phyloP scores from a whole-genome alignment of 2,113 vertebrate species.

The Benitochromis conjunctus region DNA sequence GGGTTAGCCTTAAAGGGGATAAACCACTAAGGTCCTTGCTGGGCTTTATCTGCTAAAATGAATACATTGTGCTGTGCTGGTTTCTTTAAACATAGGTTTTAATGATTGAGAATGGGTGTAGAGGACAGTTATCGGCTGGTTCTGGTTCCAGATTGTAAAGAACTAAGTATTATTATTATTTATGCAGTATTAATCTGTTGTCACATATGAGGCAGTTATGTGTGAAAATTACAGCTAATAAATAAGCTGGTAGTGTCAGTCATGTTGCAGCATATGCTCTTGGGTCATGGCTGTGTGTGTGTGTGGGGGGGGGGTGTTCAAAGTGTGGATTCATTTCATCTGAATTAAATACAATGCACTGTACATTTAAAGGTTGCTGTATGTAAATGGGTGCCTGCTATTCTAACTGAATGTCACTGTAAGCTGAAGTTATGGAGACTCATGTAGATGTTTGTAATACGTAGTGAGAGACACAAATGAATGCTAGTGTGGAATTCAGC shows the following conservation, averaged over 20 bases:
- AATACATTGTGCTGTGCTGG: background rate
- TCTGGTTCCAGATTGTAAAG: background rate
- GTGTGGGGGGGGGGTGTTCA: background rate
- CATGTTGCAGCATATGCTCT: background rate
- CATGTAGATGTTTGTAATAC: background rate
- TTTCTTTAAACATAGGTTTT: background rate
- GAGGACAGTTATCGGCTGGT: background rate
- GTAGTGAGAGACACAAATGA: background rate
- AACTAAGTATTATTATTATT: background rate
- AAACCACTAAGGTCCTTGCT: background rate
- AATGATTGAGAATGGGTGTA: rapidly evolving
- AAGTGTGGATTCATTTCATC: background rate
- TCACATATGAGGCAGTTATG: background rate
- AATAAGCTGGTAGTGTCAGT: background rate
- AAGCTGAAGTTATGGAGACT: background rate
- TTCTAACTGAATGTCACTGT: background rate
- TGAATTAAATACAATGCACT: background rate
- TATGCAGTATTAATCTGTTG: background rate
- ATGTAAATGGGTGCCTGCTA: background rate
- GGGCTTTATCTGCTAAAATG: background rate
- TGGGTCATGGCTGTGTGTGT: background rate
- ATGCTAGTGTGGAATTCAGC: background rate
- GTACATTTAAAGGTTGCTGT: background rate
- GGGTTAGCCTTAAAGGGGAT: background rate
- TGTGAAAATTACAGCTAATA: background rate